Evolutionary conservation across 1,140 invertebrate species (phyloP), one percentile per base, ranked within the genome.

Genomic region (Drosophila orena): DNA sequence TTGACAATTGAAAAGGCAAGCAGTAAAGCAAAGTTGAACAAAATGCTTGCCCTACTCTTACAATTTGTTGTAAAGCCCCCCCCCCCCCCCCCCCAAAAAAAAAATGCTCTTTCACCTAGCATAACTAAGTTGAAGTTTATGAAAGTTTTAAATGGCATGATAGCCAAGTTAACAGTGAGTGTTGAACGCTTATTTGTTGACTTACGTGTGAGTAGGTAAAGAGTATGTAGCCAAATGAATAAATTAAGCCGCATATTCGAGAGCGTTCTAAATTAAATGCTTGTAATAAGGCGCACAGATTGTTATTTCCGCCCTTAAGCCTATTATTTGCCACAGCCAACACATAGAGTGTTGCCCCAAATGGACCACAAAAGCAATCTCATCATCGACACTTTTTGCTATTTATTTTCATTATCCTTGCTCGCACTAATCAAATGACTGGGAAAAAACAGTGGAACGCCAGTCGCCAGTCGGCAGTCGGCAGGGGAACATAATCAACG

Each of bases 311-410:
- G 22, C n/a, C 44, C 17, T 42, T 43, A 68, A 43, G 44, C 22
- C 27, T 40, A 38, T 52, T 65, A 68, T 65, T 59, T 72, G 69
- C 56, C 35, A 34, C 54, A 40, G 52, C 52, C 60, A 71, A 38
- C 37, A 38, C 37, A 38, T 3, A 14, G 35, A 14, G 15, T 46
- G 17, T 20, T 12, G 20, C 12, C 37, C 46, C 34, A 74, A 60
- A 47, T 68, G 64, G 66, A 70, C 60, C 71, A 75, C 71, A 75
- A 75, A 75, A 75, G 71, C 72, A 75, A 75, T 75, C 72, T 75
- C 72, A 75, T 72, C 69, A 72, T 75, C 71, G 72, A 75, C 72
- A 75, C 72, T 75, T 75, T 75, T 75, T 75, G 72, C 72, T 75
- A 75, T 75, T 75, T 75, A 66, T 75, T 75, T 75, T 65, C 72